Base-by-base conservation (phyloP, 2,888 invertebrate species). In the Drosophila kokeensis region DNA sequence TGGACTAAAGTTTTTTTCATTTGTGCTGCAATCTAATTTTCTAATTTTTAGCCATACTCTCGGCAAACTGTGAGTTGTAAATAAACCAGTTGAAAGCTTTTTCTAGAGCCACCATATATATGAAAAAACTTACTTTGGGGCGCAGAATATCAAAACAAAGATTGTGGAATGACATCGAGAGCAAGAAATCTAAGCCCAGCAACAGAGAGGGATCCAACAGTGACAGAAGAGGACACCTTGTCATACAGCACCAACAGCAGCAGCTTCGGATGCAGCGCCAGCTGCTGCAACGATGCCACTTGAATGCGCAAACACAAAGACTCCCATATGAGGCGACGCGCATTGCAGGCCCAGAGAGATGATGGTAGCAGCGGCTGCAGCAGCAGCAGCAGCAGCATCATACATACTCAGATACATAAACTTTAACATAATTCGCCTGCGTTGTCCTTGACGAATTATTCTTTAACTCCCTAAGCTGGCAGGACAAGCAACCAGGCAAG, bases 261-360 rank as follows among this genome's bases (percentile, higher is more conserved):
- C 49, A 24, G 38, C 34, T 34, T 32, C 59, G 58, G 40, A 30
- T 45, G 57, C 62, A 40, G n/a, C 58, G 55, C 27, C 63, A 64
- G 45, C 71, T 69, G 75, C 63, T 68, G 85, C 76, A 76, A 71
- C 70, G 63, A 76, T 72, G 76, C 69, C 84, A 86, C 88, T 86
- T 83, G 88, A 83, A 88, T 85, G 86, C 86, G 79, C 86, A 85
- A 85, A 88, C 86, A 85, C 86, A 85, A 88, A 85, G 84, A 83
- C 66, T 88, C 63, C 69, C 88, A 85, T 81, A 86, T 86, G 88
- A 83, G 73, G 53, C 54, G 59, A 54, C 40, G 52, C 34, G 15
- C 64, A 67, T 32, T 52, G 55, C 29, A 57, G 67, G 58, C 58
- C 60, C 30, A 52, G 55, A 65, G 62, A 63, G 73, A 69, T 71